Base-by-base conservation (phyloP, 2,888 invertebrate genomes). In the Yponomeuta sedellus region DNA sequence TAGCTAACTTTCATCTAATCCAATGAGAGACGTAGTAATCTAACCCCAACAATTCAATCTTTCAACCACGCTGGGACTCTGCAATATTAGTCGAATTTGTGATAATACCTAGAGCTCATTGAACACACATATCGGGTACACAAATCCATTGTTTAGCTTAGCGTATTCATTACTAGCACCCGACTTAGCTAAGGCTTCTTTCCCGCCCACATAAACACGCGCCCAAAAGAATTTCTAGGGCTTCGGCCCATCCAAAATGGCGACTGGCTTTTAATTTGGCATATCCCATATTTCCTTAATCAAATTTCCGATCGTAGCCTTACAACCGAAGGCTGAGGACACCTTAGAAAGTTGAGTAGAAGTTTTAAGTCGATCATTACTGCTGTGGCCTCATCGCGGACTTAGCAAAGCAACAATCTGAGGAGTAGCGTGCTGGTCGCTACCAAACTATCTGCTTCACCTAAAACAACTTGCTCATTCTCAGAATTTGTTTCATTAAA, bases 401-500 rank as follows among this genome's bases (percentile, higher is more conserved):
- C 44, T 28, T 12, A 25, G 12, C 61, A 25, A 25, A 16, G 61
- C 58, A 19, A 61, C 61, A 25, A 28, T 28, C 28, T 61, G 11
- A 16, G 16, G 2, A 28, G 61, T 3, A 40, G 19, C 20, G 19
- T 20, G 39, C 39, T 8, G 39, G 5, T 10, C n/a, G 40, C 25
- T 22, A 6, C 20, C 40, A 12, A 64, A 40, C 44, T 44, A 64
- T 44, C 22, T 1, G 19, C 34, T 34, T 59, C 34, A 56, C 25
- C 69, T 68, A 75, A 75, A 77, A 72, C 76, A 82, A 85, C 79
- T 86, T 79, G 79, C 81, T 81, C 82, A 83, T 83, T 84, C 81
- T 73, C 78, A 75, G 80, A 88, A 88, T 88, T 87, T 87, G 86
- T 88, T 89, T 88, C 85, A 88, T 88, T 89, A 86, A 89, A 88